Evolutionary conservation across 2,113 vertebrate genomes (phyloP), one percentile per base, ranked within the genome.

Genomic region (Cebus imitator): DNA sequence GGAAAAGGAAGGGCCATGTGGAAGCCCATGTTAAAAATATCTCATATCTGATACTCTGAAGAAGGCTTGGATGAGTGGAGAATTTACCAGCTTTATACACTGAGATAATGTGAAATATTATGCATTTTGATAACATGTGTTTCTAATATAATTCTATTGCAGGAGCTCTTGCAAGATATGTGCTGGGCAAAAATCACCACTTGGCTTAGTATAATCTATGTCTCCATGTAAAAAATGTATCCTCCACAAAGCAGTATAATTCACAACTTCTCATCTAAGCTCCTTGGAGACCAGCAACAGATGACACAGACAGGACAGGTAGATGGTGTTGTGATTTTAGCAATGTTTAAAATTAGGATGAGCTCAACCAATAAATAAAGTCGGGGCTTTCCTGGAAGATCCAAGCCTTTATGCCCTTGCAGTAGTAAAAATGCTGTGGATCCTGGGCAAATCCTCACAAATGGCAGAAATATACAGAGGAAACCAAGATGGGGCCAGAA

Each of bases 241-340:
- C 9, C 14, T 88, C 37, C 79, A 72, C 50, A 91, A 94, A 91
- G 35, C n/a, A 91, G n/a, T 43, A 35, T 18, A 91, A 94, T 88
- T 94, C 40, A 21, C 87, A 72, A 92, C 32, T 40, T 90, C 57
- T 88, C 64, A 94, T 37, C 25, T 30, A 87, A 55, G 57, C 27
- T 81, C 52, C 68, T 91, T 83, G 37, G 58, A 61, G 52, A 79
- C 30, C 13, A 68, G 40, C 32, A 91, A 48, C 20, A 5, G 57
- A 75, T 86, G 16, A 64, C 43, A 93, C 32, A 55, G 68, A 84
- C 25, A 61, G 50, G 40, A 72, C 14, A 87, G 25, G 64, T 48
- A 81, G 58, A 90, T 85, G 61, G 10, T 73, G 17, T 72, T 95
- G 13, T 90, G 30, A 52, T 45, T 81, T 58, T 84, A 76, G 72